Evolutionary conservation across 2,797 vertebrate species (phyloP).

Genomic region (Poeciliopsis presidionis): DNA sequence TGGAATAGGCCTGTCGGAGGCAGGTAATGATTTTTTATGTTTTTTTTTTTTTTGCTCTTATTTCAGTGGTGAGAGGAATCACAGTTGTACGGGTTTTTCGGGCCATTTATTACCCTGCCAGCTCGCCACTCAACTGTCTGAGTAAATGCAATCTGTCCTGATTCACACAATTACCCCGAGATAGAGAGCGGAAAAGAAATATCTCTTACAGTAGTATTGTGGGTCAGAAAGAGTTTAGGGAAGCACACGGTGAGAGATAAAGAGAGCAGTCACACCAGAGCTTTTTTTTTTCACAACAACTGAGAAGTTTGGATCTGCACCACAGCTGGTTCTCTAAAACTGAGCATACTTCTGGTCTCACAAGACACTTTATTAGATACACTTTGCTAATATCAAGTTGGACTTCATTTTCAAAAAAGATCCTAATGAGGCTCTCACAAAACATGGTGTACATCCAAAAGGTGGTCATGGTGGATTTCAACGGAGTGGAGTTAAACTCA

Average conservation of each 20-base stretch:
- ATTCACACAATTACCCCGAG: conserved; percentile 84
- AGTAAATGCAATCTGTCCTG: conserved; percentile 83
- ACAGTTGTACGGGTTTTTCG: conserved; percentile 76
- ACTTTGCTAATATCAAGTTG: neutral
- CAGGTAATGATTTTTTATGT: conserved; percentile 81
- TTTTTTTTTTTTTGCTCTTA: conserved; percentile 69
- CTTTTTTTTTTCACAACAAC: conserved; percentile 8
- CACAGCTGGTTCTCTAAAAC: conserved; percentile 14
- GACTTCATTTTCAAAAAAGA: neutral
- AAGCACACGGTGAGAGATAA: conserved; percentile 44
- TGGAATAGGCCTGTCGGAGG: conserved; percentile 79
- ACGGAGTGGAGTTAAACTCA: neutral
- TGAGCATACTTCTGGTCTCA: conserved; percentile 6
- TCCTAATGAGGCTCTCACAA: neutral
- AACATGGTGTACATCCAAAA: neutral
- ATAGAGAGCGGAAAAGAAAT: conserved; percentile 69
- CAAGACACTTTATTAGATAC: neutral
- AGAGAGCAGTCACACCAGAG: conserved; percentile 18
- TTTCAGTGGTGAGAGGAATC: conserved; percentile 70
- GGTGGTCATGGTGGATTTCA: neutral
- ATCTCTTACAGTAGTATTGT: conserved; percentile 46
- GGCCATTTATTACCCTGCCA: conserved; percentile 83
- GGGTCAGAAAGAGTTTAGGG: conserved; percentile 69
- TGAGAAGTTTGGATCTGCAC: conserved; percentile 20
- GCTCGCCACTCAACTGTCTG: conserved; percentile 81